Evolutionary conservation across 2,888 invertebrate genomes (phyloP).

Genomic region (Anorthoa munda): DNA sequence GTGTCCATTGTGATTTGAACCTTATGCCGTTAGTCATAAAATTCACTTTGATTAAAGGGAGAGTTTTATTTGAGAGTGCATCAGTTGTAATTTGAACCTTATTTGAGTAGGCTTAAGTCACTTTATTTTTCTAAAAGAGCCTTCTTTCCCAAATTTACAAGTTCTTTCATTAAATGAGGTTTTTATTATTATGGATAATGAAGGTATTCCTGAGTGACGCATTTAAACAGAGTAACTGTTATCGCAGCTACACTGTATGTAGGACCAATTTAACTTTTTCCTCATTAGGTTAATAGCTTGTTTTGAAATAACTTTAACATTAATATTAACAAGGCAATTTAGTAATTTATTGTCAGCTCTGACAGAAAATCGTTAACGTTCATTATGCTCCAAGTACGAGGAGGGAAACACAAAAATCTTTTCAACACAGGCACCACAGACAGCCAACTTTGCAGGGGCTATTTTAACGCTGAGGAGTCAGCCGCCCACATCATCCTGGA

Average conservation of each 20-base stretch:
- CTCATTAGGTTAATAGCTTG: conserved; percentile 1
- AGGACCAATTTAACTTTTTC: conserved; percentile 26
- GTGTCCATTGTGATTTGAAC: not conserved
- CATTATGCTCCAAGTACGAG: not conserved
- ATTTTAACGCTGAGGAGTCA: too few relatives aligned
- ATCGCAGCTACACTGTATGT: not conserved
- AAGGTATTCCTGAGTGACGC: not conserved
- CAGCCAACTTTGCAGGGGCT: too few relatives aligned
- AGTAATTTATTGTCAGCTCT: not conserved
- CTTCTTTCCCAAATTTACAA: not conserved
- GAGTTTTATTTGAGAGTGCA: not conserved
- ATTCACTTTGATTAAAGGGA: not conserved
- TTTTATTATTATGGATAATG: not conserved
- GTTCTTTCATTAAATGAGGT: not conserved
- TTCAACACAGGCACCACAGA: too few relatives aligned
- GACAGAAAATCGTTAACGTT: not conserved
- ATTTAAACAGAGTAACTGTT: conserved; percentile 12
- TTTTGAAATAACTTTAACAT: conserved; percentile 6
- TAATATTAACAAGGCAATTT: not conserved
- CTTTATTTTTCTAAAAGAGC: too few relatives aligned
- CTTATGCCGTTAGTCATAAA: not conserved
- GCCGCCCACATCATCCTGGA: too few relatives aligned
- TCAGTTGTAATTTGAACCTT: too few relatives aligned
- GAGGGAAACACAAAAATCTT: too few relatives aligned
- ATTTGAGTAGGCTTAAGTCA: too few relatives aligned